These are phyloP conservation scores for Sarcophaga subvicina DNA, from an alignment of 2,888 invertebrate genomes.

Conservation along the genomic window DNA sequence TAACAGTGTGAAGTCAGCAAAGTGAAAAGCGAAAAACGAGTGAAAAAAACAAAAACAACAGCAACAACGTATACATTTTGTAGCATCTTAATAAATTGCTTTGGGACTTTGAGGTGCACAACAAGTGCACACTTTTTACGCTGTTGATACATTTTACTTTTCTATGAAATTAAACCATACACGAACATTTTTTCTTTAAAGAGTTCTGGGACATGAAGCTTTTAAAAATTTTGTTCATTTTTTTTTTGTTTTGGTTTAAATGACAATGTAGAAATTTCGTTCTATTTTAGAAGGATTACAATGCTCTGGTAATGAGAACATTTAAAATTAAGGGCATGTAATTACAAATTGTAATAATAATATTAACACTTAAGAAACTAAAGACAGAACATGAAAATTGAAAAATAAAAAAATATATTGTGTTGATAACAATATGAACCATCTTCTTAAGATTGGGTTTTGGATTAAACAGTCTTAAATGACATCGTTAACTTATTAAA, in stretches of 20 bases:
- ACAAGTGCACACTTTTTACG: slow-evolving; percentile 67
- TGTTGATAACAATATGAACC: too few relatives aligned
- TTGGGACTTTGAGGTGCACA: slow-evolving; percentile 78
- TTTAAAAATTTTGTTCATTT: too few relatives aligned
- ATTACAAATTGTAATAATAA: neutral
- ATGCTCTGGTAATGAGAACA: neutral
- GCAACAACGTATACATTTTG: slow-evolving; percentile 75
- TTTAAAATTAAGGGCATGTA: neutral
- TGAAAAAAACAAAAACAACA: slow-evolving; percentile 59
- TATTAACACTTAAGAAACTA: too few relatives aligned
- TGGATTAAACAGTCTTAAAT: too few relatives aligned
- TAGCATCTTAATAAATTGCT: slow-evolving; percentile 82
- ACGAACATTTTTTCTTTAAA: slow-evolving; percentile 42
- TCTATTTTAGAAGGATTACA: too few relatives aligned
- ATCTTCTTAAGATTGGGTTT: too few relatives aligned
- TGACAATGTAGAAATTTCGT: too few relatives aligned
- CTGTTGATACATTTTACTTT: neutral
- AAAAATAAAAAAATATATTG: too few relatives aligned
- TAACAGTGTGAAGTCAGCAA: slow-evolving; percentile 80
- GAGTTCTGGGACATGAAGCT: slow-evolving; percentile 8
- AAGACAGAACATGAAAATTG: too few relatives aligned
- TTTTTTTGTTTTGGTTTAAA: too few relatives aligned
- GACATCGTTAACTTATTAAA: too few relatives aligned
- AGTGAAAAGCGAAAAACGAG: slow-evolving; percentile 74
- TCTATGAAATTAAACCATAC: slow-evolving; percentile 25